phyloP scores from a whole-genome alignment of 2,888 invertebrate species.

The Andrena minutula region DNA sequence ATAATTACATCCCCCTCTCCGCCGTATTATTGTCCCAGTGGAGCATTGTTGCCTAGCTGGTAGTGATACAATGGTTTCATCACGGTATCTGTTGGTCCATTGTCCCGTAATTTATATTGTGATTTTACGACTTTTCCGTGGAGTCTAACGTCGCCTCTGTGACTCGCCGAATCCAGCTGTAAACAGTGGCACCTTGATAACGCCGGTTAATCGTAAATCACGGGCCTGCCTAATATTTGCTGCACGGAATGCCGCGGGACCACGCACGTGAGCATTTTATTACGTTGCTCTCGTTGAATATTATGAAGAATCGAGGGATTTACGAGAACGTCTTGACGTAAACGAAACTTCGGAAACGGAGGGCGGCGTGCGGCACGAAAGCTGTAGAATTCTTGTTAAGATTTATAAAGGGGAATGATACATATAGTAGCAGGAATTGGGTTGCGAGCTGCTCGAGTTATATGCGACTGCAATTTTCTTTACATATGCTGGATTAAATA shows the following conservation, averaged over 20 bases:
- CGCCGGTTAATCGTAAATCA: constrained; percentile 54
- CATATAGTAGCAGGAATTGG: too few relatives aligned
- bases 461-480: too few relatives aligned
- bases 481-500: too few relatives aligned
- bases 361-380: background rate
- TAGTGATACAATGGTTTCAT: constrained; percentile 74
- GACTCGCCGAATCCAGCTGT: constrained; percentile 37
- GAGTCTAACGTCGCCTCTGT: constrained; percentile 39
- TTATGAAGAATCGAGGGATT: constrained; percentile 4
- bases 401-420: too few relatives aligned
- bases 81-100: constrained; percentile 61
- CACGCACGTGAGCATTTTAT: constrained; percentile 24
- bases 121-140: constrained; percentile 70
- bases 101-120: constrained; percentile 71
- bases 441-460: too few relatives aligned
- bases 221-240: constrained; percentile 8
- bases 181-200: constrained; percentile 45
- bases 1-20: constrained; percentile 81
- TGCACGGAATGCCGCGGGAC: background rate
- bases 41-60: constrained; percentile 77
- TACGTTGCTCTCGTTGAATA: constrained; percentile 10
- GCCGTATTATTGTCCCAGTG: constrained; percentile 79
- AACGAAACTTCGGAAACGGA: background rate
- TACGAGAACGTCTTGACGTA: background rate
- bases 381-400: too few relatives aligned